Evolutionary conservation across 1,140 invertebrate species (phyloP).

Genomic region (Coenobita brevimanus): DNA sequence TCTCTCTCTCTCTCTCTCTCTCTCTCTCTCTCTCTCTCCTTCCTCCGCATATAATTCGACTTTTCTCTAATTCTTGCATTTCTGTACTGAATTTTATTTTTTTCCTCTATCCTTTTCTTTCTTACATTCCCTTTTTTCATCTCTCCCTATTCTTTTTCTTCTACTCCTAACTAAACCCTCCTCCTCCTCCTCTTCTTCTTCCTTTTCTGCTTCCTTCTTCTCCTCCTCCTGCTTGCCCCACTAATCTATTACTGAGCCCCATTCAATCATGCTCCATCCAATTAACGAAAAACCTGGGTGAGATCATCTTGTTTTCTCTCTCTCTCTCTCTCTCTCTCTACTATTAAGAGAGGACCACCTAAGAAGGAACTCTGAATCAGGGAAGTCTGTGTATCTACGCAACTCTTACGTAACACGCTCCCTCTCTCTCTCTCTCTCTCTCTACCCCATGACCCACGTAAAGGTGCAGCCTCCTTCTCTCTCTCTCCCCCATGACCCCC

Average conservation of each 20-base stretch:
- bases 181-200: not conserved
- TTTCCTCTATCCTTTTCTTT: not conserved
- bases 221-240: not conserved
- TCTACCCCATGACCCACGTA: no score
- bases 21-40: not conserved
- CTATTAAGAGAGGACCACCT: no score
- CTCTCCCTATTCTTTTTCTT: not conserved
- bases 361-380: no score
- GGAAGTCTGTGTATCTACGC: no score
- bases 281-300: not conserved
- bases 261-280: not conserved
- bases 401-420: no score
- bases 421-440: no score
- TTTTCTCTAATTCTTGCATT: not conserved
- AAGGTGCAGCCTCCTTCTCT: no score
- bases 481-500: no score
- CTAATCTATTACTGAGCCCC: not conserved
- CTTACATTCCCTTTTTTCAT: not conserved
- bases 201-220: not conserved
- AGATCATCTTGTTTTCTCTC: not conserved
- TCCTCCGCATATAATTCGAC: not conserved
- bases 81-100: no score
- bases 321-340: slow-evolving; percentile 13
- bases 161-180: not conserved
- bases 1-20: slow-evolving; percentile 8